These are phyloP conservation scores for Masnerella sp. DNA, from an alignment of 2,888 invertebrate genomes.

Conservation along the genomic window DNA sequence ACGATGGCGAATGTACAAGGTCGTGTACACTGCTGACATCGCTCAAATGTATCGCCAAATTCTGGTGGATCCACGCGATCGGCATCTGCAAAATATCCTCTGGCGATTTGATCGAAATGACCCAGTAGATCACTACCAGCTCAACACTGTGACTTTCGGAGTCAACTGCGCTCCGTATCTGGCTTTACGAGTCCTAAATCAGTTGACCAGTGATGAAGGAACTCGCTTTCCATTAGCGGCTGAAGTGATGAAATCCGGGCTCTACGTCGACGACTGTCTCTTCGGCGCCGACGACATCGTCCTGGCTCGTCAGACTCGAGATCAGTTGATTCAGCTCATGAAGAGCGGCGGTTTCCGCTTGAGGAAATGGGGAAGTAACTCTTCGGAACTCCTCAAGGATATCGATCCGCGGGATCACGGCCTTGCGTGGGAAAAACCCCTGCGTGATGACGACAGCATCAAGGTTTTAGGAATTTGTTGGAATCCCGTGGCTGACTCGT, in stretches of 20 bases:
- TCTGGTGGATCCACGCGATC: neutral
- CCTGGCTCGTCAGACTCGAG: conserved; percentile 6
- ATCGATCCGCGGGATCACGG: conserved; percentile 3
- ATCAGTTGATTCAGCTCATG: conserved; percentile 12
- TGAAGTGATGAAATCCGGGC: neutral
- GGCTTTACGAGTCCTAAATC: conserved; percentile 2
- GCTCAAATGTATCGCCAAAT: conserved; percentile 36
- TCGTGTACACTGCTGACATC: conserved; percentile 24
- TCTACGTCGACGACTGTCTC: conserved; percentile 27
- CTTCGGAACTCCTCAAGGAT: neutral
- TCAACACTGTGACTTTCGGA: neutral
- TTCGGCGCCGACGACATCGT: conserved; percentile 18
- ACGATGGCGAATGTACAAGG: conserved; percentile 1
- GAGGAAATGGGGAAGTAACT: conserved; percentile 6
- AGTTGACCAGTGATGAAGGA: conserved; percentile 2
- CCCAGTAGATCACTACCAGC: neutral
- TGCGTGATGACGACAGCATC: neutral
- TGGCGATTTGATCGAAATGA: conserved; percentile 3
- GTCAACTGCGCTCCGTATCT: conserved; percentile 6
- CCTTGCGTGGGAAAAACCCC: neutral
- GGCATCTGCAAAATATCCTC: conserved; percentile 5
- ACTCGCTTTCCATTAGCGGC: conserved; percentile 5
- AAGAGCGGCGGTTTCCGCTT: conserved; percentile 24
- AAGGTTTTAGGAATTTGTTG: conserved; percentile 6
- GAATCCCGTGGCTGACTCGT: neutral